Evolutionary conservation across 2,113 vertebrate species (phyloP).

Genomic region (Melanerpes formicivorus): DNA sequence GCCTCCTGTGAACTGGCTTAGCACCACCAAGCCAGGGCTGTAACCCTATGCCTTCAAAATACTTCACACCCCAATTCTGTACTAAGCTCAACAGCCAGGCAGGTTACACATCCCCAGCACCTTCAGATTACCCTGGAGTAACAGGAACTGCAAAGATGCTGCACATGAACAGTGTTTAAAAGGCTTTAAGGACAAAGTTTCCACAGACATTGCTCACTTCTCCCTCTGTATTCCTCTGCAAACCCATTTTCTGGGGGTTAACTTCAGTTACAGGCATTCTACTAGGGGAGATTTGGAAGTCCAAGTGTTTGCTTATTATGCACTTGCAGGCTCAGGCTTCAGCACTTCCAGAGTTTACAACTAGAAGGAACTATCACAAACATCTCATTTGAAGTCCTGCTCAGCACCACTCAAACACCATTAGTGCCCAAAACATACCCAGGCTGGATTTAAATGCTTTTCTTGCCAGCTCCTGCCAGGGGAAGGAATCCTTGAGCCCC

Average conservation of each 20-base stretch:
- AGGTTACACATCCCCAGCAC: neutral
- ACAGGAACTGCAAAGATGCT: conserved; percentile 6
- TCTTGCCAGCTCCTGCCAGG: neutral
- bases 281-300: neutral
- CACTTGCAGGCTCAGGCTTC: neutral
- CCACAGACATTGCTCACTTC: neutral
- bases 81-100: neutral
- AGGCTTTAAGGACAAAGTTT: conserved; percentile 21
- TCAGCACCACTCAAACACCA: neutral
- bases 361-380: neutral
- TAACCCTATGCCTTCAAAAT: neutral
- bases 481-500: neutral
- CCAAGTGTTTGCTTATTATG: neutral
- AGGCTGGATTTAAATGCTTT: neutral
- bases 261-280: neutral
- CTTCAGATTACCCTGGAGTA: neutral
- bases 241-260: neutral
- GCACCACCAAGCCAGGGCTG: conserved; percentile 14
- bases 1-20: neutral
- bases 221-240: neutral
- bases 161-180: neutral
- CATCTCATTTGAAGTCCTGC: neutral
- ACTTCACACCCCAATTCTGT: neutral
- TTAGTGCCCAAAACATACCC: neutral
- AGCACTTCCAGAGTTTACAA: neutral